These are phyloP conservation scores for Dugesia japonica DNA, from an alignment of 2,888 invertebrate species.

Conservation along the genomic window DNA sequence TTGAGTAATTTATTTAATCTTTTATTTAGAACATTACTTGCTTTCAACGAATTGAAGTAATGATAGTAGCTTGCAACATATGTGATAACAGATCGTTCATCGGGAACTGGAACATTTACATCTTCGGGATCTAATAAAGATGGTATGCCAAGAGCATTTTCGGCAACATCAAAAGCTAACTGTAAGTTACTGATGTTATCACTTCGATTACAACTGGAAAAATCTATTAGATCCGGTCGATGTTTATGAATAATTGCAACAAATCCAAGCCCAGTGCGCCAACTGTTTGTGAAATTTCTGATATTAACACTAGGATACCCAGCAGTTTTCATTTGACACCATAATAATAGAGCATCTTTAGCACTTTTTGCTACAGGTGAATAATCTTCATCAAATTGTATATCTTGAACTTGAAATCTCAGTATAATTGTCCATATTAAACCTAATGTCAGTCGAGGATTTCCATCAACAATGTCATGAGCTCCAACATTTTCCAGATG, in stretches of 20 bases:
- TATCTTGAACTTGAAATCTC: slow-evolving; percentile 93
- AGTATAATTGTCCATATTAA: slow-evolving; percentile 99
- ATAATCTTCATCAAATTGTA: slow-evolving; percentile 72
- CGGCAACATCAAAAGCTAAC: slow-evolving; percentile 92
- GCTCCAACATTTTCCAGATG: slow-evolving; percentile 97
- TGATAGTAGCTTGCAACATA: slow-evolving; percentile 99
- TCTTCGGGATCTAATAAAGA: slow-evolving; percentile 94
- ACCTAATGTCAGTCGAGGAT: slow-evolving; percentile 82
- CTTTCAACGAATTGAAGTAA: slow-evolving; percentile 98
- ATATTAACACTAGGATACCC: slow-evolving; percentile 98
- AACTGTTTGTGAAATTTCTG: slow-evolving; percentile 91
- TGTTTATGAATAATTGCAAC: slow-evolving; percentile 98
- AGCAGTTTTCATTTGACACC: slow-evolving; percentile 99
- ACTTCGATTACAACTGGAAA: slow-evolving; percentile 66
- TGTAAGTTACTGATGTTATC: slow-evolving; percentile 87
- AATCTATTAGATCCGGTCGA: slow-evolving; percentile 76
- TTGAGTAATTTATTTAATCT: slow-evolving; percentile 94
- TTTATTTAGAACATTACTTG: slow-evolving; percentile 95
- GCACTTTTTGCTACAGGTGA: slow-evolving; percentile 37
- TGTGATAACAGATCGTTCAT: slow-evolving; percentile 97
- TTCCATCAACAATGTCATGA: slow-evolving; percentile 97
- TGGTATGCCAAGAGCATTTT: slow-evolving; percentile 83
- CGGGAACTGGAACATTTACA: slow-evolving; percentile 92
- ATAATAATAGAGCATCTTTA: slow-evolving; percentile 70
- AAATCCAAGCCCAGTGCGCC: slow-evolving; percentile 95